Conservation (phyloP, 30 jellyfish, hydroid and myxozoan genomes). For the Turritopsis dohrnii region DNA sequence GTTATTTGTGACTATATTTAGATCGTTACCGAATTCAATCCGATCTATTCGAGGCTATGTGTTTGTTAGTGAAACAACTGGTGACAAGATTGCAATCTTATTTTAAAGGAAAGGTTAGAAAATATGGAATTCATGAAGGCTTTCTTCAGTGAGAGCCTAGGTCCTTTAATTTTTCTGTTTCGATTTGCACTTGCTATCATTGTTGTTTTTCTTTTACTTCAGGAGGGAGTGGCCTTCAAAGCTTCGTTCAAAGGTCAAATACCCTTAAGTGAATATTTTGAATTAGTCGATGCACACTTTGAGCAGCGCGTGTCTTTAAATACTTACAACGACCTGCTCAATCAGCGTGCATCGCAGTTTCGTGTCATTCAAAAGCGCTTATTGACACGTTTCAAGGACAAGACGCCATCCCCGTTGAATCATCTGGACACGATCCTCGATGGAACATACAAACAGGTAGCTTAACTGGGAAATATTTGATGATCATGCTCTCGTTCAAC, state of each 20-base stretch:
- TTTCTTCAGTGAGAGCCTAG: too few species aligned
- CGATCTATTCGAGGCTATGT: conserved; percentile 85
- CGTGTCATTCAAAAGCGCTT: conserved; percentile 87
- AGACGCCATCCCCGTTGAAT: conserved; percentile 87
- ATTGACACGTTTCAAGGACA: conserved; percentile 81
- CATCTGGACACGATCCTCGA: conserved; percentile 80
- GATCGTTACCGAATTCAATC: conserved; percentile 90
- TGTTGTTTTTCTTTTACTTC: conserved; percentile 11
- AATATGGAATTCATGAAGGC: not conserved
- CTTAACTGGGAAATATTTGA: too few species aligned
- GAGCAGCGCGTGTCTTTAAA: conserved; percentile 58
- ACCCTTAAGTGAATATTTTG: conserved; percentile 76
- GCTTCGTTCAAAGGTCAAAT: conserved; percentile 77
- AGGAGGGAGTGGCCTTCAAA: conserved; percentile 76
- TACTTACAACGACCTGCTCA: conserved; percentile 57
- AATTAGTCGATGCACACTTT: conserved; percentile 77
- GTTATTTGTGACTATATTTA: not conserved
- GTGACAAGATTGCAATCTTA: conserved; percentile 39
- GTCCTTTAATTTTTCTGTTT: not conserved
- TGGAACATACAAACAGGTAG: conserved; percentile 92
- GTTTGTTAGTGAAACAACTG: conserved; percentile 54
- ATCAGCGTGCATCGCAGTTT: conserved; percentile 80
- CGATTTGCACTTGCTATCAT: not conserved
- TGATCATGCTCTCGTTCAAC: too few species aligned
- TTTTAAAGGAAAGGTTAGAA: conserved; percentile 47